Percentiles rank a stretch among this genome's conserved stretches.
Conservation (phyloP, 2,797 vertebrate species). For the Micrastur ruficollis region DNA sequence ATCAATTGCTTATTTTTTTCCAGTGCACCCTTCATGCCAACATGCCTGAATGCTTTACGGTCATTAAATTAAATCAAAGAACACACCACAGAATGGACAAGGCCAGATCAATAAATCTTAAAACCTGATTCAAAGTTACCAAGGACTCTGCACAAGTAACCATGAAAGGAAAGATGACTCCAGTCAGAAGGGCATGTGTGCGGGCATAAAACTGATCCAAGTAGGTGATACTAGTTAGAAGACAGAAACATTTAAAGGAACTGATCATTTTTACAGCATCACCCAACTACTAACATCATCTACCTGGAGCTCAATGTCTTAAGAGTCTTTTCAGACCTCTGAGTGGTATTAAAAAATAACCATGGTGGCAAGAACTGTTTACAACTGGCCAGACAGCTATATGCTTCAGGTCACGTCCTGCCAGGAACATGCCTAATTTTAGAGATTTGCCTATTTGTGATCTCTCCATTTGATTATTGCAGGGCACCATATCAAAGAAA, state of each 20-base stretch:
- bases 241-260: neutral
- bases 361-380: neutral
- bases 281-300: neutral
- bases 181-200: neutral
- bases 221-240: neutral
- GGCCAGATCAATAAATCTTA: constrained; percentile 63
- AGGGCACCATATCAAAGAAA: neutral
- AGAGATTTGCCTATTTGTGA: neutral
- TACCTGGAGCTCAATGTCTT: neutral
- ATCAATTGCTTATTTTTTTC: neutral
- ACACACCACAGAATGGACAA: constrained; percentile 31
- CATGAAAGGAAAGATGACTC: constrained; percentile 22
- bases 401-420: neutral
- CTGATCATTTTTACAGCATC: neutral
- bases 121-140: constrained; percentile 50
- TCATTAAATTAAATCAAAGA: constrained; percentile 63
- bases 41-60: constrained; percentile 51
- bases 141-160: constrained; percentile 53
- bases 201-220: neutral
- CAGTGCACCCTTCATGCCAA: constrained; percentile 23
- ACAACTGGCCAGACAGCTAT: neutral
- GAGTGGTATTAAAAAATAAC: neutral
- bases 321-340: neutral
- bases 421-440: neutral
- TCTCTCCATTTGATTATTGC: neutral